A percentile compares a stretch with the other conserved stretches of the same genome.
Evolutionary conservation across 1,140 invertebrate species (phyloP).

Genomic region (Augochlora pura): DNA sequence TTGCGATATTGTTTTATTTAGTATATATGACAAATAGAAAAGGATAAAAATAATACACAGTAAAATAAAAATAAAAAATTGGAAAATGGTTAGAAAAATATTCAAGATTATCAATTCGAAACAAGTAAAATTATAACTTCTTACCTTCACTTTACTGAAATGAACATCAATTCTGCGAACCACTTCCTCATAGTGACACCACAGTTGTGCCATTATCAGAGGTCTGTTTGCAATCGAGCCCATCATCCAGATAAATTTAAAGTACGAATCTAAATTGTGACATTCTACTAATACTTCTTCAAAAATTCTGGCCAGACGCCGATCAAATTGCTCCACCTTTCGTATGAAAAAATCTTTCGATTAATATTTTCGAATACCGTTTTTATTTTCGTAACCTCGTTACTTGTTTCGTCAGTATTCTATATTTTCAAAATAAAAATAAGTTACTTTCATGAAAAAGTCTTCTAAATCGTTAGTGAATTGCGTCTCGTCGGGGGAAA

Average conservation of each 20-base stretch:
- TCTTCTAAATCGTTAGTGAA: conserved; percentile 82
- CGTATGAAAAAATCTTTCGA: not conserved
- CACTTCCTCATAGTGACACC: conserved; percentile 82
- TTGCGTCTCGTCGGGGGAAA: conserved; percentile 84
- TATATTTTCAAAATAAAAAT: not conserved
- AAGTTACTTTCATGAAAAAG: conserved; percentile 69
- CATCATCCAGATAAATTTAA: conserved; percentile 87
- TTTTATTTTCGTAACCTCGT: too few species aligned
- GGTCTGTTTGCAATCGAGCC: conserved; percentile 87
- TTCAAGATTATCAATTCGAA: too few species aligned
- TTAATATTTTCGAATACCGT: too few species aligned
- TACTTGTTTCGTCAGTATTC: too few species aligned
- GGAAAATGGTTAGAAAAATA: too few species aligned
- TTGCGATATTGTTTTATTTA: too few species aligned
- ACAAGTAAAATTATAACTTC: too few species aligned
- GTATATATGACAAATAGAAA: too few species aligned
- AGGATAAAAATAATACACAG: too few species aligned
- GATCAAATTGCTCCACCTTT: conserved; percentile 85
- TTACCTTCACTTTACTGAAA: conserved; percentile 83
- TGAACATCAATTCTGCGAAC: conserved; percentile 83
- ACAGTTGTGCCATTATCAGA: conserved; percentile 85
- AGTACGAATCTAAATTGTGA: conserved; percentile 84
- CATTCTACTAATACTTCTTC: conserved; percentile 89
- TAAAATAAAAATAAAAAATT: too few species aligned
- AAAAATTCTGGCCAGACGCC: conserved; percentile 87